Conservation (phyloP, 2,797 vertebrate genomes). For the Decapterus maruadsi region DNA sequence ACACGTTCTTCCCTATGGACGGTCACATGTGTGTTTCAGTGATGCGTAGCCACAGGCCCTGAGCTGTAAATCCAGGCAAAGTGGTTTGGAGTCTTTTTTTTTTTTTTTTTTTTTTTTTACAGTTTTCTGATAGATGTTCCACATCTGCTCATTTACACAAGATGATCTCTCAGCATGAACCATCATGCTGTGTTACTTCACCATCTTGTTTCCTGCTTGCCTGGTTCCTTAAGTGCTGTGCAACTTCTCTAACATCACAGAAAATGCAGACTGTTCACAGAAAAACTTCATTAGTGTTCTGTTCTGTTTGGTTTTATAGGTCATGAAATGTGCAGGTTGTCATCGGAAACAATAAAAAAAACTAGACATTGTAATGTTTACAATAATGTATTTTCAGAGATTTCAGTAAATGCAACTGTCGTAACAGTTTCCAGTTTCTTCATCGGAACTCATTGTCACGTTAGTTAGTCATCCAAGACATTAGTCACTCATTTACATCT, state of each 20-base stretch:
- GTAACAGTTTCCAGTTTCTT: too few species aligned
- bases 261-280: neutral
- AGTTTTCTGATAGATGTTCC: constrained; percentile 44
- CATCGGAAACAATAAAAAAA: neutral
- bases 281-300: constrained; percentile 4
- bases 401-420: neutral
- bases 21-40: neutral
- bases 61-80: neutral
- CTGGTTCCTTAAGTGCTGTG: constrained; percentile 14
- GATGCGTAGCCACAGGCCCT: neutral
- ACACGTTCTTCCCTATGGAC: constrained; percentile 16
- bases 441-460: too few species aligned
- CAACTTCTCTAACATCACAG: constrained; percentile 11
- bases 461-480: too few species aligned
- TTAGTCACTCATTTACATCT: too few species aligned
- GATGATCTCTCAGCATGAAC: constrained; percentile 51
- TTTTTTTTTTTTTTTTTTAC: neutral
- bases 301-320: constrained; percentile 1
- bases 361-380: neutral
- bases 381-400: neutral
- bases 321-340: constrained; percentile 14
- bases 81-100: constrained; percentile 4
- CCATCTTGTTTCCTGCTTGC: constrained; percentile 24
- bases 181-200: constrained; percentile 23
- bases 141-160: constrained; percentile 45